Percentiles rank a stretch among this genome's conserved stretches.
Evolutionary conservation across 2,888 invertebrate genomes (phyloP).

Genomic region (Girardia tigrina): DNA sequence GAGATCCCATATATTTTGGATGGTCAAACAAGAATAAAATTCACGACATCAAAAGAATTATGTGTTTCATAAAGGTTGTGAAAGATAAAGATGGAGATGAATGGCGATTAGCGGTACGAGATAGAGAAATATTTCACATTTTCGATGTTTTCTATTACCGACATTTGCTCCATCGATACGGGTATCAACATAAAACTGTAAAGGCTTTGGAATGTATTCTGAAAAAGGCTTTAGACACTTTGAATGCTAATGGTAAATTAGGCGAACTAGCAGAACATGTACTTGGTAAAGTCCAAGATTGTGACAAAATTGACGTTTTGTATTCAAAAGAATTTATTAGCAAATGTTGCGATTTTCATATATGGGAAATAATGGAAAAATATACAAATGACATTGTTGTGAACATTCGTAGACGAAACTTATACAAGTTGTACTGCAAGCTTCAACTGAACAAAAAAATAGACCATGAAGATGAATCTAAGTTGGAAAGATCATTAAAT

Average conservation of each 20-base stretch:
- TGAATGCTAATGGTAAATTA: too few species aligned
- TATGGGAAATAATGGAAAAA: background rate
- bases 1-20: constrained; percentile 9
- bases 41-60: background rate
- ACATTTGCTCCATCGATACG: too few species aligned
- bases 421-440: background rate
- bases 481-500: too few species aligned
- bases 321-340: background rate
- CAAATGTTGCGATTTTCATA: background rate
- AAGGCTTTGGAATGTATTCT: too few species aligned
- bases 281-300: background rate
- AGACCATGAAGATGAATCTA: too few species aligned
- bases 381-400: background rate
- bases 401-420: background rate
- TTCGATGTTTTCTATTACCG: too few species aligned
- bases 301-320: background rate
- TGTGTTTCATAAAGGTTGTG: background rate
- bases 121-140: too few species aligned
- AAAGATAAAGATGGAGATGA: background rate
- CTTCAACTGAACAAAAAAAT: background rate
- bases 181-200: too few species aligned
- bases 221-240: too few species aligned
- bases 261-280: too few species aligned
- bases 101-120: too few species aligned
- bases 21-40: constrained; percentile 19